Conservation (phyloP, 2,888 invertebrate species). For the Entomobrya multifasciata region DNA sequence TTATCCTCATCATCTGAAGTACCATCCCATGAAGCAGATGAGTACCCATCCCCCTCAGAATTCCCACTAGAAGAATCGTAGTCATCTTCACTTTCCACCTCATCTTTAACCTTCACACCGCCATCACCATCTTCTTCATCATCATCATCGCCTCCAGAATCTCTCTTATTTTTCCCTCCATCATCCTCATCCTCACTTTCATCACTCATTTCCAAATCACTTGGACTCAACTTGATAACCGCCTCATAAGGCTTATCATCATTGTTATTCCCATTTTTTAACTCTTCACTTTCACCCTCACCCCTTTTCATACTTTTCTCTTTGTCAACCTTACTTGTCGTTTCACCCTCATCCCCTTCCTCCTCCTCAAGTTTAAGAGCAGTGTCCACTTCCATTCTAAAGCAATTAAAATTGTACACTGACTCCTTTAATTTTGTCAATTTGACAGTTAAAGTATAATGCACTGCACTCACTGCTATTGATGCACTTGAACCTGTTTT, state of each 20-base stretch:
- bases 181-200: conserved; percentile 42
- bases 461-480: no score
- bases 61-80: neutral
- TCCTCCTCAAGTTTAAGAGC: no score
- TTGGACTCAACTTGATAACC: conserved; percentile 36
- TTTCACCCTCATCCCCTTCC: neutral
- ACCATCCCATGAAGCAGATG: conserved; percentile 7
- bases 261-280: neutral
- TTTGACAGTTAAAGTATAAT: no score
- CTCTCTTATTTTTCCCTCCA: neutral
- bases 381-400: neutral
- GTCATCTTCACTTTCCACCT: conserved; percentile 35
- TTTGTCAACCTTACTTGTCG: neutral
- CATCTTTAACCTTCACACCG: neutral
- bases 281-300: neutral
- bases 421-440: no score
- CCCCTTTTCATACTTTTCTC: neutral
- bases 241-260: neutral
- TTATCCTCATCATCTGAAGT: conserved; percentile 12
- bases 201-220: conserved; percentile 51
- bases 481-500: no score
- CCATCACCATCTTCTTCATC: conserved; percentile 28
- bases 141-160: conserved; percentile 22
- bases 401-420: no score
- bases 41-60: neutral